Percentiles rank a stretch among this genome's conserved stretches.
Evolutionary conservation across 2,888 invertebrate genomes (phyloP).

Genomic region (Adela reaumurella): DNA sequence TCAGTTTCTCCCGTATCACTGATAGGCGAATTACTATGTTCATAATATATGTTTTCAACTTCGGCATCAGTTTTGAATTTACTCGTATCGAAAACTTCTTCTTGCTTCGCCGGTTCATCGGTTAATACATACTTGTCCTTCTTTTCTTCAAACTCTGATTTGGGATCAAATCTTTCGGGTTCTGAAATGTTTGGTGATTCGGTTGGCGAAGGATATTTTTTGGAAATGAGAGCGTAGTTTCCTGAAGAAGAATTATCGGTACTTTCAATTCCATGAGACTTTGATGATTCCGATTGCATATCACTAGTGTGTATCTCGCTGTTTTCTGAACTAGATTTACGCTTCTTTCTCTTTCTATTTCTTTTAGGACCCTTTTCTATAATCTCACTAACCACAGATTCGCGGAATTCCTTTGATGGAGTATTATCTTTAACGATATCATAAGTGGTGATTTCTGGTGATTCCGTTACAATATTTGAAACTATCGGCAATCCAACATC

Average conservation of each 20-base stretch:
- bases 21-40: conserved; percentile 63
- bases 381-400: conserved; percentile 14
- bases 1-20: conserved; percentile 21
- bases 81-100: conserved; percentile 12
- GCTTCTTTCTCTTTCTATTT: conserved; percentile 65
- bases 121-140: no score
- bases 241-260: conserved; percentile 42
- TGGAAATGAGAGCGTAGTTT: conserved; percentile 38
- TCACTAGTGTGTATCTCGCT: conserved; percentile 19
- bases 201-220: conserved; percentile 40
- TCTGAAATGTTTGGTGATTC: conserved; percentile 41
- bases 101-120: conserved; percentile 20
- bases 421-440: conserved; percentile 3
- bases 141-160: no score
- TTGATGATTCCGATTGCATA: conserved; percentile 19
- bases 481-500: conserved; percentile 31
- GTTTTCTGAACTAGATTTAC: conserved; percentile 36
- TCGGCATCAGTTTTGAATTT: conserved; percentile 33
- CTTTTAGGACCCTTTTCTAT: conserved; percentile 47
- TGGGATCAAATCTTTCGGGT: no score
- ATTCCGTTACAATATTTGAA: conserved; percentile 23
- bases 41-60: conserved; percentile 65
- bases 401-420: conserved; percentile 7
- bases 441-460: not conserved
- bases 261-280: conserved; percentile 27